phyloP scores from a whole-genome alignment of 2,113 vertebrate species.

The Nibea coibor region DNA sequence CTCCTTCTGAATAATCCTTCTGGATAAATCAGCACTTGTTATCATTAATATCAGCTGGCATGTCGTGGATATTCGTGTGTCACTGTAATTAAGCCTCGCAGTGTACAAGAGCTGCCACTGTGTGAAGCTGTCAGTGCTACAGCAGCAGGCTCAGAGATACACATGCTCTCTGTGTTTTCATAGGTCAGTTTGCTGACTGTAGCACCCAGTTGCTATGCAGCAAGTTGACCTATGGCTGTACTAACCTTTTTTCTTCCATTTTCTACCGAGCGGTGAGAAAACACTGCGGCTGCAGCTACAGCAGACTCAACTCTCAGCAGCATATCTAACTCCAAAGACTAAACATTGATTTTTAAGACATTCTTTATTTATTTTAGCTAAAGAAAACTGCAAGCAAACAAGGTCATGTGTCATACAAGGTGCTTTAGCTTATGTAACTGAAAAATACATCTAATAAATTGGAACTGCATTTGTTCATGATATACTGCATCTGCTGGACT shows the following conservation, averaged over 20 bases:
- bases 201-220: conserved; percentile 79
- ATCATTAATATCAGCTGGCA: conserved; percentile 52
- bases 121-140: conserved; percentile 52
- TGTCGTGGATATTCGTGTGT: conserved; percentile 54
- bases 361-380: conserved; percentile 21
- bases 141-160: conserved; percentile 49
- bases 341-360: conserved; percentile 26
- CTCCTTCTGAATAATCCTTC: conserved; percentile 16
- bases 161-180: conserved; percentile 65
- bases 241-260: conserved; percentile 62
- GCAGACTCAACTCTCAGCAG: conserved; percentile 18
- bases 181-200: conserved; percentile 74
- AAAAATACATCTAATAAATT: conserved; percentile 20
- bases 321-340: conserved; percentile 18
- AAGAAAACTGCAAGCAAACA: background rate
- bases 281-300: conserved; percentile 30
- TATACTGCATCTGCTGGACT: conserved; percentile 27
- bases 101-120: conserved; percentile 29
- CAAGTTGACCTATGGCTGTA: conserved; percentile 70
- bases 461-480: conserved; percentile 11
- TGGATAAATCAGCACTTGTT: conserved; percentile 38
- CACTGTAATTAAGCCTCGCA: conserved; percentile 59
- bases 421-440: background rate
- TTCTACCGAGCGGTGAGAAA: conserved; percentile 49
- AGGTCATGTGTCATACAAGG: background rate